phyloP scores from a whole-genome alignment of 2,797 vertebrate species.

The Limnodromus scolopaceus region DNA sequence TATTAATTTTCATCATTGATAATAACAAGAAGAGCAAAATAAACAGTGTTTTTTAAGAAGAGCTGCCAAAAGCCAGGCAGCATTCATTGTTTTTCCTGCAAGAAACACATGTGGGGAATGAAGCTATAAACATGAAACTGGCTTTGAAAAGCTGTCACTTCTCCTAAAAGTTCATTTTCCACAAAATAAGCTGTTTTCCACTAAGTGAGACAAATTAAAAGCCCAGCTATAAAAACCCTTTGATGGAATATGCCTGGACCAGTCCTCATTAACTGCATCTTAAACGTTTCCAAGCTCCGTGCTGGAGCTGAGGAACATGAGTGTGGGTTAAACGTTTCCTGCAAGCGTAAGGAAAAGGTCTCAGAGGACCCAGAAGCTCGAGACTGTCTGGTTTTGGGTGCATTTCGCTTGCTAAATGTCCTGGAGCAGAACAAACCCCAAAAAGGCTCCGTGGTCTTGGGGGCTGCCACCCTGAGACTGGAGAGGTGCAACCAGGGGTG shows the following conservation, averaged over 20 bases:
- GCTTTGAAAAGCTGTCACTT: not conserved
- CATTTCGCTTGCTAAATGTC: not conserved
- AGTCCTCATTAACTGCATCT: not conserved
- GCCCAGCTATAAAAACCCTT: not conserved
- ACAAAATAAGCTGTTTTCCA: not conserved
- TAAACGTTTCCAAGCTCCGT: rapidly evolving
- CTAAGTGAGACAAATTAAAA: not conserved
- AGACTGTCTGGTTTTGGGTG: rapidly evolving
- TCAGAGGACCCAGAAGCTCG: not conserved
- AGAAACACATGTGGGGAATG: not conserved
- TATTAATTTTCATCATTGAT: not conserved
- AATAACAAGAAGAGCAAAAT: not conserved
- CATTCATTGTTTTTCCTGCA: not conserved
- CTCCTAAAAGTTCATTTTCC: not conserved
- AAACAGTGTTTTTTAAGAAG: not conserved
- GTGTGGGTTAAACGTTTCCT: not conserved
- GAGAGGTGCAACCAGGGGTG: not conserved
- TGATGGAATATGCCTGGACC: not conserved
- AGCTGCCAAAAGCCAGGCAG: not conserved
- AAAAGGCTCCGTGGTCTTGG: not conserved
- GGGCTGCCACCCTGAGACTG: not conserved
- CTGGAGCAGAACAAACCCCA: not conserved
- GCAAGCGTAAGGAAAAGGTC: not conserved
- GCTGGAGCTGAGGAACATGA: not conserved
- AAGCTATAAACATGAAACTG: not conserved